These are phyloP conservation scores for Drosophila melanosoma DNA, from an alignment of 2,888 invertebrate genomes.

Conservation along the genomic window DNA sequence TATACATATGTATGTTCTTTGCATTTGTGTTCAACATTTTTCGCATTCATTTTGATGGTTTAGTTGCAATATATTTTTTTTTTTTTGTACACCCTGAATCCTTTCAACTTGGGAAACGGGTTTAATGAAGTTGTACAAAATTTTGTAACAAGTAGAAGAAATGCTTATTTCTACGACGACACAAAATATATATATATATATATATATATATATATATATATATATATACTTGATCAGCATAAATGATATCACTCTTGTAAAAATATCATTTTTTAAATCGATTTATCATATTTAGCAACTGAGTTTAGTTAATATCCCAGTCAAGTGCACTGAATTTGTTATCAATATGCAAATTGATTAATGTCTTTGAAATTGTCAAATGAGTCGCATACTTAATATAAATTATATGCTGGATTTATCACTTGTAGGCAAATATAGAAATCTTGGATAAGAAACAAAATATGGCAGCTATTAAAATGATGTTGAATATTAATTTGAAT, in stretches of 20 bases:
- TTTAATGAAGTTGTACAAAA: neutral
- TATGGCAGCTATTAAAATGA: neutral
- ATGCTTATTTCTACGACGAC: neutral
- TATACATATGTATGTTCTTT: slow-evolving; percentile 4
- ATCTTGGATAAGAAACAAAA: neutral
- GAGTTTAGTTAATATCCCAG: neutral
- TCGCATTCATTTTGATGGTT: slow-evolving; percentile 67
- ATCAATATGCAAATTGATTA: neutral
- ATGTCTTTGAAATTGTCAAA: neutral
- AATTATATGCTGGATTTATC: neutral
- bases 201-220: neutral
- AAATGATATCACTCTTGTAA: neutral
- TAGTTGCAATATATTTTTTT: slow-evolving; percentile 62
- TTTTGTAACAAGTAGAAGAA: neutral
- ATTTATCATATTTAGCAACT: neutral
- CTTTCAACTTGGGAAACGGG: neutral
- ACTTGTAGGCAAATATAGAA: neutral
- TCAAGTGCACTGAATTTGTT: neutral
- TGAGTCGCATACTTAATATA: neutral
- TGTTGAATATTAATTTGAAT: neutral
- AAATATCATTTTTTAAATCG: neutral
- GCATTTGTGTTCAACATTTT: slow-evolving; percentile 41
- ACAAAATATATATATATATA: neutral
- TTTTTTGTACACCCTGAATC: slow-evolving; percentile 31
- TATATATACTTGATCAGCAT: neutral